These are phyloP conservation scores for Callinectes sapidus DNA, from an alignment of 2,888 invertebrate species.

Conservation along the genomic window DNA sequence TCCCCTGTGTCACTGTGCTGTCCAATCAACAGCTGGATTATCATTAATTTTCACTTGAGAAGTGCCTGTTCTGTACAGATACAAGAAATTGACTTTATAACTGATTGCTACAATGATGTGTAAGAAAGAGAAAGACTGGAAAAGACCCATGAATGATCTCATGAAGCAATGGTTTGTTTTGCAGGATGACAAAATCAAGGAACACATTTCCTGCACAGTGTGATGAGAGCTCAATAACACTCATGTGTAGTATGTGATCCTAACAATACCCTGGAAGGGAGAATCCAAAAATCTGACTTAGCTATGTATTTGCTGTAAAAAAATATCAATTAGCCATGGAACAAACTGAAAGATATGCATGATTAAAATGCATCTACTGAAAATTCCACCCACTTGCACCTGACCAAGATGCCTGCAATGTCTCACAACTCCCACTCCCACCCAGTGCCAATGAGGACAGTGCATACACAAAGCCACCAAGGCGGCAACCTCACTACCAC, in stretches of 20 bases:
- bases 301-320: not conserved
- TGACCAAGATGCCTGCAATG: not conserved
- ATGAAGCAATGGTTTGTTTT: not conserved
- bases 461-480: not conserved
- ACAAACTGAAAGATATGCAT: constrained; percentile 12
- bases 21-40: not conserved
- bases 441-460: not conserved
- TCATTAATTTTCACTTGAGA: not conserved
- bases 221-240: not conserved
- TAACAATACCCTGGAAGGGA: not conserved
- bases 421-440: not conserved
- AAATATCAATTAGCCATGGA: not conserved
- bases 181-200: not conserved
- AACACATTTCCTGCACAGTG: not conserved
- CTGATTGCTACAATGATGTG: not conserved
- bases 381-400: not conserved
- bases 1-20: not conserved
- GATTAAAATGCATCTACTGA: constrained; percentile 3
- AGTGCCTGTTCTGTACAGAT: not conserved
- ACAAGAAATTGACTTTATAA: not conserved
- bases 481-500: not conserved
- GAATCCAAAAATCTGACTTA: constrained; percentile 11
- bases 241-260: not conserved
- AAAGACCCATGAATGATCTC: not conserved
- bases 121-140: not conserved